These are phyloP conservation scores for Argya squamiceps DNA, from an alignment of 2,797 vertebrate genomes.

Conservation along the genomic window DNA sequence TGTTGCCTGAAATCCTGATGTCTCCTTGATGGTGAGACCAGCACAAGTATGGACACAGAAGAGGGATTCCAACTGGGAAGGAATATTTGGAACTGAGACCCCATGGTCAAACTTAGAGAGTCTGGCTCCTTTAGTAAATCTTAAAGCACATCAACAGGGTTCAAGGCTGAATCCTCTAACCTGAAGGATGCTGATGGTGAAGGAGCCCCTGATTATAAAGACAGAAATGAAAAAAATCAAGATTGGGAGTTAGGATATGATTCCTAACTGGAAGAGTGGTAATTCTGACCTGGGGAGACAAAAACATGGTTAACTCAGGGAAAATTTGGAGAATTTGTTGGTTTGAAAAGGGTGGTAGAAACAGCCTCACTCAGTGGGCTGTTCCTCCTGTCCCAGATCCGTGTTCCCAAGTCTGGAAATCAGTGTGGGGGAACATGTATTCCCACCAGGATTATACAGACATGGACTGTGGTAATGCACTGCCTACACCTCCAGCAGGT, in stretches of 20 bases:
- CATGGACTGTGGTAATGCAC: too few relatives aligned
- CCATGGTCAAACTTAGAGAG: rapidly evolving
- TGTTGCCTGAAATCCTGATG: neutral
- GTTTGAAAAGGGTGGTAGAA: neutral
- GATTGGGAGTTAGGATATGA: neutral
- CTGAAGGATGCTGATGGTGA: neutral
- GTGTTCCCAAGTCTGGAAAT: rapidly evolving
- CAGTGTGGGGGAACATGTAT: rapidly evolving
- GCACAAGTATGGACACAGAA: neutral
- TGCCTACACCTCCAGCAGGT: too few relatives aligned
- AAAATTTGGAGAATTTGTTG: neutral
- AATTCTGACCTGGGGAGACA: neutral
- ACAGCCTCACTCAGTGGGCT: neutral
- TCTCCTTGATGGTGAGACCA: neutral
- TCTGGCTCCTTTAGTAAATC: neutral
- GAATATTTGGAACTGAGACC: rapidly evolving
- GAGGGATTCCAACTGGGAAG: neutral
- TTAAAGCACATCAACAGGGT: rapidly evolving
- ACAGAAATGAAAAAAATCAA: neutral
- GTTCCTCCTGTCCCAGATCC: neutral
- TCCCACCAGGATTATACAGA: neutral
- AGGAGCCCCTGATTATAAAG: neutral
- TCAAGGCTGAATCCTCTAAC: neutral
- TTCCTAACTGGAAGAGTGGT: neutral
- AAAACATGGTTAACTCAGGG: neutral